Evolutionary conservation across 64 coral and sea anemone genomes (phyloP).

Genomic region (Stichodactyla helianthus): DNA sequence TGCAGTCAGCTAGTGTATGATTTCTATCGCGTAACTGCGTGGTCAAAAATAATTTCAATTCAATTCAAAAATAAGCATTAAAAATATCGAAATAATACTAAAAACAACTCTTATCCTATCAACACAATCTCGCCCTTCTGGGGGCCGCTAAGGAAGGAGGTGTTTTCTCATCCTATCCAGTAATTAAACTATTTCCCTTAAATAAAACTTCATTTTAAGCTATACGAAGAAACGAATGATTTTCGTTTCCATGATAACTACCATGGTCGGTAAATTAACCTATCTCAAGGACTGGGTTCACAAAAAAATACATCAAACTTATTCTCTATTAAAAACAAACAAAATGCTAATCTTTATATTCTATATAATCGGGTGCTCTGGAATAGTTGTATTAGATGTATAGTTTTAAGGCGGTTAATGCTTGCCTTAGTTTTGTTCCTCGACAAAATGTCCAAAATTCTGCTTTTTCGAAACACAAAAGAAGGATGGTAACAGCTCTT

Average conservation of each 20-base stretch:
- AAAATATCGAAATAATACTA: slow-evolving; percentile 1
- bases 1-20: no score
- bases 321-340: no score
- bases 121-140: background rate
- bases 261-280: background rate
- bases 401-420: no score
- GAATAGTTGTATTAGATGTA: no score
- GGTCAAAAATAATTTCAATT: background rate
- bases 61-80: background rate
- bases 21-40: background rate
- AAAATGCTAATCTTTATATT: no score
- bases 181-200: background rate
- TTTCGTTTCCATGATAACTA: background rate
- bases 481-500: no score
- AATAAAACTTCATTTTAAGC: background rate
- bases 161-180: background rate
- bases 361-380: no score
- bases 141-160: background rate
- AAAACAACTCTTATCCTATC: background rate
- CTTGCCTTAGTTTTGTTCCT: no score
- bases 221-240: background rate
- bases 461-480: no score
- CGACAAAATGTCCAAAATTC: no score
- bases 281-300: background rate
- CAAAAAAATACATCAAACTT: background rate